Evolutionary conservation across 2,797 vertebrate genomes (phyloP), one percentile per base, ranked within the genome.

Genomic region (Leucoraja ocellata): DNA sequence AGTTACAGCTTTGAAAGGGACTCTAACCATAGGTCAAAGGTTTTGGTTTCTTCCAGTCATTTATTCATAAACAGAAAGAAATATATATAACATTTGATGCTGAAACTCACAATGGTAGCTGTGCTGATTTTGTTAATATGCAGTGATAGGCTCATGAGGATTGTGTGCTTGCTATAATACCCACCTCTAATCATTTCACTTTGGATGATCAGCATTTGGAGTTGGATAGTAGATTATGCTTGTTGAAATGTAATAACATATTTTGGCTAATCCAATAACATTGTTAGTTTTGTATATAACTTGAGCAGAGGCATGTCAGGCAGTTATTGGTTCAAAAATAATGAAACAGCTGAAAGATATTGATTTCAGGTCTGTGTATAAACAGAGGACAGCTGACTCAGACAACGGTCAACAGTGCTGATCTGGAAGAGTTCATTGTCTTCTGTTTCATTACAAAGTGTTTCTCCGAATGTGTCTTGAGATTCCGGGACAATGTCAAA

Each of bases 331-430:
- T 88, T 21, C 90, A 91, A 14, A 25, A 11, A 39, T 32, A 63
- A 86, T 61, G 28, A 86, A 13, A 63, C 58, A 86, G 54, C n/a
- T 36, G 28, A 88, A 88, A 68, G 1, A 86, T 10, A 65, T 36
- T 93, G 79, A 93, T 94, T 96, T 97, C 97, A 99, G 95, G 98
- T 98, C 94, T 99, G 98, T 0, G 98, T 98, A 95, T 99, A 99
- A 95, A 99, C 97, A 63, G 98, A 98, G 61, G 98, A 97, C 94
- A 99, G 97, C 96, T 99, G 98, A 95, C 96, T 98, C 95, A 99
- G 97, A 96, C 97, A 98, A 94, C 98, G 98, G 95, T 99, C 98
- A 25, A 99, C 99, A 95, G 97, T 97, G 93, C 98, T 96, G 16
- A 97, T 97, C 95, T 97, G 98, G 96, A 98, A 99, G 97, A 99